Evolutionary conservation across 2,797 vertebrate genomes (phyloP), one percentile per base, ranked within the genome.

Genomic region (Crocodylus rhombifer): DNA sequence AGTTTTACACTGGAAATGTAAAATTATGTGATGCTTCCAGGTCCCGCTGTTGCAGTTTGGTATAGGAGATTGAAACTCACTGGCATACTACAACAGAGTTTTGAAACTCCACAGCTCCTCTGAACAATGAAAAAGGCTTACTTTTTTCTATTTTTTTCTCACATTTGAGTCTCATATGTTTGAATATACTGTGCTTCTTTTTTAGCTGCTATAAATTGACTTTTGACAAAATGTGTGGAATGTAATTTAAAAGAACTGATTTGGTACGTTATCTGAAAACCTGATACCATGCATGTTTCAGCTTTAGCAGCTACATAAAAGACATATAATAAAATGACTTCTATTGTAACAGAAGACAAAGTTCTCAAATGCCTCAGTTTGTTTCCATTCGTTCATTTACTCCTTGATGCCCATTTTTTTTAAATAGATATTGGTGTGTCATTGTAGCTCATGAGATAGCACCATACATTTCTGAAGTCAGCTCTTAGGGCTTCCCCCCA

Each of bases 211-310:
- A 10, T 83, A 90, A 62, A 86, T 51, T 16, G 2, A 18, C 62
- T 91, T 95, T 86, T 7, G 78, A 94, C 80, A 23, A 91, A 94
- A 69, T 67, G 58, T 17, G 5, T 42, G 56, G 26, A 2, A 26
- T 86, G 88, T 92, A 25, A 96, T n/a, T 94, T 90, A 93, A 60
- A 75, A 55, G 88, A 94, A 90, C 82, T 21, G 80, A 30, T 60
- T 89, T 82, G 60, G 58, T 63, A 67, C 14, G n/a, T 81, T 89
- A 77, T 92, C 78, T 87, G 20, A 77, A 94, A 97, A 83, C 73
- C 28, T 80, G 67, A 79, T 74, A 77, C 6, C 84, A 82, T 4
- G 0, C 84, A 84, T 86, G 15, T 85, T 91, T 56, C 62, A 88
- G 36, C 11, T 88, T 88, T 90, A 93, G 4, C 36, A 85, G 86